Base-by-base conservation (phyloP, 2,888 invertebrate genomes). In the Isoperla grammatica region DNA sequence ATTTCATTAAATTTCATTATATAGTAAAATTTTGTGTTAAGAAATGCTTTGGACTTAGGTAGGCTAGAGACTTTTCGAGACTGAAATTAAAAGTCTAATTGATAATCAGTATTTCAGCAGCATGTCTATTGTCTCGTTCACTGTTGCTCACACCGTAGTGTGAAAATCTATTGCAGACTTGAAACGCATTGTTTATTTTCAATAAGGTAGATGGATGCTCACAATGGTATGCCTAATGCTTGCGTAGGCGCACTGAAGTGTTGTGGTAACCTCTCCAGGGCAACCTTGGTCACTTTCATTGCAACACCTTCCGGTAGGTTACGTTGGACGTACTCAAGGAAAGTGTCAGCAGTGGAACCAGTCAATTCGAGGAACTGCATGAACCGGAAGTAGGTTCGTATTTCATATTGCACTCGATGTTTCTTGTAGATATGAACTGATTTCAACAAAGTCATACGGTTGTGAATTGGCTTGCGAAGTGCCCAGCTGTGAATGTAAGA, bases 301-400 rank as follows among this genome's bases (percentile, higher is more conserved):
- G 93, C 92, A 65, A 98, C 90, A 40, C 98, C 98, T 80, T 99
- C 99, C 0, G 99, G 99, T 57, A 99, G 79, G 78, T 98, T 98
- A 68, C 98, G 80, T 74, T 99, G 87, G 61, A 97, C 84, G 73
- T 99, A 99, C 77, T 99, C 99, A 56, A 99, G 76, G 72, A 91
- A 90, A 9, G 98, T 97, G 66, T 93, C 93, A 50, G 95, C 88
- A 11, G 98, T 99, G 2, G 96, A 96, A 1, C 94, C 95, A 0
- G 99, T 99, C 11, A 99, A 71, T 68, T 88, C 81, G 68, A 87
- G 84, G 23, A 95, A 83, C 68, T 89, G 85, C 70, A 96, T 79
- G 69, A 88, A 88, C 63, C 88, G 83, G 73, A 87, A 96, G 75
- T 96, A 90, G 2, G 98, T 98, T 67, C 98, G 81, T 15, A 88